These are phyloP conservation scores for Sylvilagus floridanus DNA, from an alignment of 2,797 vertebrate species.

Conservation along the genomic window DNA sequence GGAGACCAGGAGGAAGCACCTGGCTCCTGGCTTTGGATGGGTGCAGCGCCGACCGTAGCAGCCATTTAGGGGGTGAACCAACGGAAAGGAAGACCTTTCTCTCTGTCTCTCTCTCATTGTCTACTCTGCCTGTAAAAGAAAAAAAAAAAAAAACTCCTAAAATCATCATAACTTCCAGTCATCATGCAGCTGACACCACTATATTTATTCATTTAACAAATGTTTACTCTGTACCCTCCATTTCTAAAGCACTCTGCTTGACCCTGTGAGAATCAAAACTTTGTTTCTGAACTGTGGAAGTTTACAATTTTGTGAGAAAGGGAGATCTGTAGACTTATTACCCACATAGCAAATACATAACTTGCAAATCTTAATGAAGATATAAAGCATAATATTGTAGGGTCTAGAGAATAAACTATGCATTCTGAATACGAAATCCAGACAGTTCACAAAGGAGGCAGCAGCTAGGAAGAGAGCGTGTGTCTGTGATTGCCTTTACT, in stretches of 20 bases:
- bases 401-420: not conserved
- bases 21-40: no score
- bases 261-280: not conserved
- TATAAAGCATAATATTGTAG: not conserved
- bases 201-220: conserved; percentile 11
- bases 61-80: no score
- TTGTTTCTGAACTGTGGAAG: not conserved
- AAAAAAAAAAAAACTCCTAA: not conserved
- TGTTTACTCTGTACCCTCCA: conserved; percentile 8
- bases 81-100: no score
- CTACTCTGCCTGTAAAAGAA: no score
- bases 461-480: conserved; percentile 12
- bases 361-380: conserved; percentile 28
- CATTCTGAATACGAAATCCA: not conserved
- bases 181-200: not conserved
- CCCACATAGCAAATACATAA: not conserved
- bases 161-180: not conserved
- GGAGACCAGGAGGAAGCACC: no score
- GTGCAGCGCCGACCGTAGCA: no score
- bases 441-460: not conserved
- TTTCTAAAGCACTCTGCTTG: conserved; percentile 36
- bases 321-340: not conserved
- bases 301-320: conserved; percentile 19
- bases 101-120: no score
- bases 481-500: conserved; percentile 45